Evolutionary conservation across 1,140 invertebrate species (phyloP), one percentile per base, ranked within the genome.

Genomic region (Drosophila quadrilineata): DNA sequence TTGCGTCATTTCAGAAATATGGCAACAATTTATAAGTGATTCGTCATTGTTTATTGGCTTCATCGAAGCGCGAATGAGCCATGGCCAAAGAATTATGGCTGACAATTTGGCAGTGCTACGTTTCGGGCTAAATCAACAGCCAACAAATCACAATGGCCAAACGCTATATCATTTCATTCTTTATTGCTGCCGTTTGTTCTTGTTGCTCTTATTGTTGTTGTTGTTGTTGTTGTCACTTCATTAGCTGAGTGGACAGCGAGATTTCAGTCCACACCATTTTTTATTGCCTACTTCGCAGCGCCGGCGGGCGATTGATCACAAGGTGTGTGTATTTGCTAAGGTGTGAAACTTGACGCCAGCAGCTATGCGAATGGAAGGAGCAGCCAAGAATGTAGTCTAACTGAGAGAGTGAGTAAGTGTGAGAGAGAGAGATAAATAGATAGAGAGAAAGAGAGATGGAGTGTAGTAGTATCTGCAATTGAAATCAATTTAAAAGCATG

Each of bases 11-110:
- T 14, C 56, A 71, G 46, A 84, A 84, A 85, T 84, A 85, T 84
- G 70, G 70, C 77, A 70, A 84, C 77, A 84, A 84, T 84, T 84
- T 84, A 84, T 84, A 84, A 84, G 77, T 84, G 77, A 84, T 84
- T 74, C 79, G 71, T 84, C 79, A 85, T 77, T 85, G 79, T 84
- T 84, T 84, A 84, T 84, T 84, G 79, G 79, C 79, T 77, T 57
- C 79, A 74, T 84, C 79, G 79, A 84, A 65, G 68, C 71, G 68
- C 68, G 68, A 71, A 54, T 53, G 58, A 72, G 64, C 64, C 73
- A 70, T 60, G 62, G 12, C 56, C 60, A 57, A 63, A 64, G 62
- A 84, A 85, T 64, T 85, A 84, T 84, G 73, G 79, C 66, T 62
- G 62, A 59, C 79, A 74, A 74, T 85, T 84, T 74, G 36, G 36